phyloP scores from a whole-genome alignment of 2,113 vertebrate genomes.

The Tychaedon coryphoeus region DNA sequence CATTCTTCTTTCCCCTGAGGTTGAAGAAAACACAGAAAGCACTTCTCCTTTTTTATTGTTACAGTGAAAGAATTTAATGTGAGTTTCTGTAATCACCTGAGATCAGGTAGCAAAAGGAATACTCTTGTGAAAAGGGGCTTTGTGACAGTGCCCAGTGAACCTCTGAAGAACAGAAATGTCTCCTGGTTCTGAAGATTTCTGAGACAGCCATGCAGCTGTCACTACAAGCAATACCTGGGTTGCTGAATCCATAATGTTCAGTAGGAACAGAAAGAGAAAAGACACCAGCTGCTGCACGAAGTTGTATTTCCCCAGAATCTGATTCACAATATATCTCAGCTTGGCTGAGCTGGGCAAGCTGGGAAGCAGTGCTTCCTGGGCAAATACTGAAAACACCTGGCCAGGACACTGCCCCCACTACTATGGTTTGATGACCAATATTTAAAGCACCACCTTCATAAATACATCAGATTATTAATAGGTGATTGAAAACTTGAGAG shows the following conservation, averaged over 20 bases:
- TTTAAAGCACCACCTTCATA: background rate
- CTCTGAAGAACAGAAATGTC: background rate
- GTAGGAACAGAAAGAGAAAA: background rate
- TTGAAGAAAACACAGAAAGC: background rate
- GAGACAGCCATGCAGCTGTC: background rate
- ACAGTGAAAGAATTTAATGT: background rate
- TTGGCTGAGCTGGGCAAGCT: background rate
- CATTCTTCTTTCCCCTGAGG: background rate
- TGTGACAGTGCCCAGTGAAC: background rate
- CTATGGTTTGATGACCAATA: background rate
- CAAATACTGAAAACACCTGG: background rate
- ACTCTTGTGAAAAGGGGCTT: background rate
- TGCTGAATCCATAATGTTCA: background rate
- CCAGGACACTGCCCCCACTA: background rate
- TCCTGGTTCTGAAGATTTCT: background rate
- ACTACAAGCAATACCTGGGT: background rate
- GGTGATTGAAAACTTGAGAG: background rate
- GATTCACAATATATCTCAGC: background rate
- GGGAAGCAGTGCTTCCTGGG: background rate
- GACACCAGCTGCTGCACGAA: background rate
- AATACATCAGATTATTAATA: background rate
- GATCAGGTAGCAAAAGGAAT: background rate
- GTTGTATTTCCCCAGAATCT: background rate
- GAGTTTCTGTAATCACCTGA: background rate
- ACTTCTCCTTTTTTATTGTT: background rate